Percentiles rank a stretch among this genome's conserved stretches.
Conservation (phyloP, 2,797 vertebrate genomes). For the Fringilla coelebs region DNA sequence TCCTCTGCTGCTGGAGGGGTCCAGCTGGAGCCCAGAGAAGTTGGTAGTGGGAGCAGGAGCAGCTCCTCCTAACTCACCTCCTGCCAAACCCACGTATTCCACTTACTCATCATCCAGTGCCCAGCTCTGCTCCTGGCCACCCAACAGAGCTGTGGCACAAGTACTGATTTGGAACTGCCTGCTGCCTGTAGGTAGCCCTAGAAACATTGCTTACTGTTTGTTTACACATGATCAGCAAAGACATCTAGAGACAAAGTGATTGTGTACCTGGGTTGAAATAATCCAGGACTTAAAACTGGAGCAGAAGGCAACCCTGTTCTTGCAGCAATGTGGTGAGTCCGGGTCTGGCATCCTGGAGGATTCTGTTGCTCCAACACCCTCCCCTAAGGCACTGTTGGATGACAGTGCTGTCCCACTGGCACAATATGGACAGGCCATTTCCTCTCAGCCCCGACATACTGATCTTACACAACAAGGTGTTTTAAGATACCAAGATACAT, state of each 20-base stretch:
- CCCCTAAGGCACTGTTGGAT: neutral
- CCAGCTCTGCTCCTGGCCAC: neutral
- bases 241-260: neutral
- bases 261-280: neutral
- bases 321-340: neutral
- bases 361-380: neutral
- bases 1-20: neutral
- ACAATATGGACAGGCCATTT: neutral
- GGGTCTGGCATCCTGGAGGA: neutral
- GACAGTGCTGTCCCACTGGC: neutral
- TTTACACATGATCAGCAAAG: neutral
- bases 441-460: accelerated
- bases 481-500: neutral
- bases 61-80: neutral
- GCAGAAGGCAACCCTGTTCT: neutral
- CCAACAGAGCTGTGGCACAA: neutral
- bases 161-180: neutral
- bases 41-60: neutral
- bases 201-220: neutral
- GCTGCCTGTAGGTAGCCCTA: neutral
- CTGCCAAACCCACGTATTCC: neutral
- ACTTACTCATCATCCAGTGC: accelerated
- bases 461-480: neutral
- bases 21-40: neutral
- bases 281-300: neutral